These are phyloP conservation scores for Bubo blakistoni DNA, from an alignment of 2,113 vertebrate species.

Conservation along the genomic window DNA sequence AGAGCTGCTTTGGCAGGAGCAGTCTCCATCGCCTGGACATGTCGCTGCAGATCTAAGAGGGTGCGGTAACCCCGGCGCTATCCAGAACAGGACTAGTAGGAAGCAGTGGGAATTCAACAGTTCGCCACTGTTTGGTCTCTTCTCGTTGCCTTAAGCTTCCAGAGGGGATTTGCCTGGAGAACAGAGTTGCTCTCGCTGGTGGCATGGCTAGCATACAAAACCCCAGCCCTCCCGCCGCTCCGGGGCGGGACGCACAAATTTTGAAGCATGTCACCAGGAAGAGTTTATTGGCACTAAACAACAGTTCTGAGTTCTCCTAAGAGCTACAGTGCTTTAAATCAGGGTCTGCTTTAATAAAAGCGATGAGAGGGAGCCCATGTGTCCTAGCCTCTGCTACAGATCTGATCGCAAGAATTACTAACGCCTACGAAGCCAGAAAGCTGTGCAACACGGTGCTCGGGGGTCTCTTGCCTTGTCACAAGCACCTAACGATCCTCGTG, in stretches of 20 bases:
- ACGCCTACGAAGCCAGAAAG: not conserved
- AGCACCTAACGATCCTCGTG: accelerated
- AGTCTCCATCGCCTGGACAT: not conserved
- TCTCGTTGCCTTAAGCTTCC: not conserved
- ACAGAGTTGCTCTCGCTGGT: accelerated
- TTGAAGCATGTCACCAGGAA: not conserved
- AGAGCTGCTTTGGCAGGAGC: not conserved
- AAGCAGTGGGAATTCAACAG: not conserved
- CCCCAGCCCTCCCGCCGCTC: not conserved
- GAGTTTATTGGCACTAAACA: not conserved
- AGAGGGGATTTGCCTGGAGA: not conserved
- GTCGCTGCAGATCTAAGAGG: not conserved
- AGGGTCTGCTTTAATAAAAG: not conserved
- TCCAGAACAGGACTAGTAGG: not conserved
- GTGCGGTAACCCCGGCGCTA: not conserved
- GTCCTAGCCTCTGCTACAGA: not conserved
- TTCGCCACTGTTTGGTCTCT: not conserved
- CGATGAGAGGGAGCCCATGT: accelerated
- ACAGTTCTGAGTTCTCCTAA: not conserved
- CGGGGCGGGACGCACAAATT: accelerated
- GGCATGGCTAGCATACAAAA: accelerated
- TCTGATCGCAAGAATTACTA: not conserved
- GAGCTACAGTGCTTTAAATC: not conserved
- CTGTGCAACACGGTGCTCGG: accelerated
- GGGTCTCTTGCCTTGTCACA: not conserved